phyloP scores from a whole-genome alignment of 2,888 invertebrate species.

The Epirrita christyi region DNA sequence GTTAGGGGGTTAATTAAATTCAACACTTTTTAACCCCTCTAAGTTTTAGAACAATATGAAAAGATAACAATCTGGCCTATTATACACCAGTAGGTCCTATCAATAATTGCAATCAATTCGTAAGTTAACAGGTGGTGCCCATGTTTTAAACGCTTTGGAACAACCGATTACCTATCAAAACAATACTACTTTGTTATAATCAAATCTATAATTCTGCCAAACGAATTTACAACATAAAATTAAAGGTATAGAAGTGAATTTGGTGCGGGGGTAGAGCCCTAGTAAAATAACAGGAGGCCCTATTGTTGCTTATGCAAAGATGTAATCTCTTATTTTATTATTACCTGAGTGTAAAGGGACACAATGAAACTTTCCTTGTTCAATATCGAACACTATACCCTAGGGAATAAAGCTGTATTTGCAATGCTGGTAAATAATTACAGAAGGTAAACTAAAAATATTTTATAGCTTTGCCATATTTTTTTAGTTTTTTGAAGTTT shows the following conservation, averaged over 20 bases:
- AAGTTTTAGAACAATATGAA: not conserved
- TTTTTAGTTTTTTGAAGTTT: too few species aligned
- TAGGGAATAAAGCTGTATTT: slow-evolving; percentile 38
- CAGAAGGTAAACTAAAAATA: slow-evolving; percentile 44
- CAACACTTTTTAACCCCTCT: not conserved
- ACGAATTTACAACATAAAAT: slow-evolving; percentile 44
- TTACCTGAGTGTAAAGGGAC: slow-evolving; percentile 74
- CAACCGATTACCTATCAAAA: slow-evolving; percentile 73
- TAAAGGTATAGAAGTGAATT: slow-evolving; percentile 40
- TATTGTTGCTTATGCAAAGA: slow-evolving; percentile 81
- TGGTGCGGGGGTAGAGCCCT: slow-evolving; percentile 45
- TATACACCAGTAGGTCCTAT: slow-evolving; percentile 19
- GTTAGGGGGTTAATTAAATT: not conserved
- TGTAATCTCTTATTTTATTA: slow-evolving; percentile 82
- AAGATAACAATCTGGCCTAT: slow-evolving; percentile 12
- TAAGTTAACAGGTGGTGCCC: slow-evolving; percentile 62
- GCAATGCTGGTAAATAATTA: slow-evolving; percentile 33
- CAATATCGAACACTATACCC: slow-evolving; percentile 13
- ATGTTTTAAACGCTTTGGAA: slow-evolving; percentile 63
- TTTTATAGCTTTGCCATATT: slow-evolving; percentile 37
- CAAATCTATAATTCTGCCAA: slow-evolving; percentile 45
- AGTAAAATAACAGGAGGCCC: slow-evolving; percentile 73
- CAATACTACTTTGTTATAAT: slow-evolving; percentile 67
- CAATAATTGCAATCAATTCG: slow-evolving; percentile 47
- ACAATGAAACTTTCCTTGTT: slow-evolving; percentile 29